phyloP scores from a whole-genome alignment of 2,113 vertebrate species.

The Thunnus maccoyii region DNA sequence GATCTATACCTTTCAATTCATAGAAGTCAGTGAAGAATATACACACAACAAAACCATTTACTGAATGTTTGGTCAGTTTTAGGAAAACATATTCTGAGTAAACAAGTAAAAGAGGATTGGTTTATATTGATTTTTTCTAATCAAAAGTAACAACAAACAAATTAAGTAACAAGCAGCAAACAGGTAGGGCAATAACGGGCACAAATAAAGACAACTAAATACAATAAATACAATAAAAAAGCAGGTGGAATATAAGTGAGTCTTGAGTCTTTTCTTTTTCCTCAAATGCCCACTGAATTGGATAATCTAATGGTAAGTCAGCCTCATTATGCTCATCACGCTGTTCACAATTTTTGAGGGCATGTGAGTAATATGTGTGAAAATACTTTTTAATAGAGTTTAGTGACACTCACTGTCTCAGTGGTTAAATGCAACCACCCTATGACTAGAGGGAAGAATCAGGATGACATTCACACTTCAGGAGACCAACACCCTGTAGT shows the following conservation, averaged over 20 bases:
- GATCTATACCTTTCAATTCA: no score
- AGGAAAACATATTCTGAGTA: neutral
- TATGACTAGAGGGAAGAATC: conserved; percentile 18
- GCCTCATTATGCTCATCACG: conserved; percentile 11
- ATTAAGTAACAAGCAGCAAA: neutral
- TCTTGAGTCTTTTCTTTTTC: neutral
- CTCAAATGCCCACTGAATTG: neutral
- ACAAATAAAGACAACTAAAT: neutral
- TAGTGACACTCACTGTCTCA: conserved; percentile 24
- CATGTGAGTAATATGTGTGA: conserved; percentile 36
- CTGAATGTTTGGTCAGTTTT: neutral
- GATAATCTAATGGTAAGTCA: conserved; percentile 14
- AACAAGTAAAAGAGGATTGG: no score
- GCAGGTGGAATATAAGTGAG: neutral
- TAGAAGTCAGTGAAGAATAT: no score
- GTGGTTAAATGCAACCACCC: conserved; percentile 17
- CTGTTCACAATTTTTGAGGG: conserved; percentile 12
- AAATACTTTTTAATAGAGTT: conserved; percentile 36
- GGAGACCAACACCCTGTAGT: conserved; percentile 6
- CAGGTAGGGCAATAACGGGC: neutral
- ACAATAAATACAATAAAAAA: neutral
- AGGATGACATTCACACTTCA: conserved; percentile 32
- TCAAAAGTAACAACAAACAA: neutral
- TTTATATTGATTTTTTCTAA: neutral
- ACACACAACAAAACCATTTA: neutral